Percentiles rank a stretch among this genome's conserved stretches.
Conservation (phyloP, 2,797 vertebrate genomes). For the Huso huso region DNA sequence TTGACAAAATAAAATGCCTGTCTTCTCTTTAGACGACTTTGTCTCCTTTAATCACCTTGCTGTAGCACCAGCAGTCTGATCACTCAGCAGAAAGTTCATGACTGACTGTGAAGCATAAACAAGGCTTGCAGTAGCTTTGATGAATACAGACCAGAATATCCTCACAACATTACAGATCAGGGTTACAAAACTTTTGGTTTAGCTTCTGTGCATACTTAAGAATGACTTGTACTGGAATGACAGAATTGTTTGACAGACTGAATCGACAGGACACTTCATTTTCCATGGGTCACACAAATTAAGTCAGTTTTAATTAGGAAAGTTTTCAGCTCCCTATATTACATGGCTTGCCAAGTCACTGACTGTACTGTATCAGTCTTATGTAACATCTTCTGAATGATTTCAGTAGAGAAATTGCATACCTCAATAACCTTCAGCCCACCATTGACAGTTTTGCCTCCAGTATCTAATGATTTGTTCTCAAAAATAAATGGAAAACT, state of each 20-base stretch:
- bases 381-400: too few relatives aligned
- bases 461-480: constrained; percentile 1
- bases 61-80: neutral
- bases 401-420: neutral
- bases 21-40: neutral
- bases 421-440: neutral
- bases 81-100: neutral
- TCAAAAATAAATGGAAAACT: neutral
- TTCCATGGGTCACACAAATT: neutral
- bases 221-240: neutral
- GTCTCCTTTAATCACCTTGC: neutral
- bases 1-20: constrained; percentile 2
- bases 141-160: neutral
- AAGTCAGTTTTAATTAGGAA: neutral
- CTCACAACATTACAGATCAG: neutral
- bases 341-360: too few relatives aligned
- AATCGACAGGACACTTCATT: constrained; percentile 18
- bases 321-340: too few relatives aligned
- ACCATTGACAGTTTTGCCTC: neutral
- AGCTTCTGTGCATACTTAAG: neutral
- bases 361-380: too few relatives aligned
- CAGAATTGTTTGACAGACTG: neutral
- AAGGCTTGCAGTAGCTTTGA: neutral
- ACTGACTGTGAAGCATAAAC: neutral
- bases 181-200: neutral